These are phyloP conservation scores for Passer montanus DNA, from an alignment of 2,113 vertebrate species.

Conservation along the genomic window DNA sequence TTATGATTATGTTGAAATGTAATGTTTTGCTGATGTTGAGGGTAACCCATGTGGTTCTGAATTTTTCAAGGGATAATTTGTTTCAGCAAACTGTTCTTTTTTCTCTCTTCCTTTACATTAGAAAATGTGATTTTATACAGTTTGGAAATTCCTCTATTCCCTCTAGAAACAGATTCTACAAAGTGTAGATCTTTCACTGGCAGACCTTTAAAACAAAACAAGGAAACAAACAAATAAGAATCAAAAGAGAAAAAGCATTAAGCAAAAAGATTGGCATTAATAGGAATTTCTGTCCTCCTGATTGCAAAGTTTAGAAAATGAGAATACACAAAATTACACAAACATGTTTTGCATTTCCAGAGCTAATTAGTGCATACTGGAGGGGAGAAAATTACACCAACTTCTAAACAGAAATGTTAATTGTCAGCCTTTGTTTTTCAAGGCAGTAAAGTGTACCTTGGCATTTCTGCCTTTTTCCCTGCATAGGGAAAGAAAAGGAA, in stretches of 20 bases:
- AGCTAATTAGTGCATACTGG: neutral
- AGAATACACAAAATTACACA: neutral
- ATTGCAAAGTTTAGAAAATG: neutral
- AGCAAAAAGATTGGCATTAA: neutral
- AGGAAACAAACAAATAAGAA: neutral
- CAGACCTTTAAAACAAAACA: neutral
- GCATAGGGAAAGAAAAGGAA: neutral
- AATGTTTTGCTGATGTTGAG: neutral
- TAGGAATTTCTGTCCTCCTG: neutral
- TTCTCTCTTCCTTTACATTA: neutral
- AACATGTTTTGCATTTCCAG: neutral
- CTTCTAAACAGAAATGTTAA: neutral
- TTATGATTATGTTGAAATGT: neutral
- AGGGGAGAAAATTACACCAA: neutral
- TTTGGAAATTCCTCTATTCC: neutral
- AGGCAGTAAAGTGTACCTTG: neutral
- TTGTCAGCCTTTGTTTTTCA: neutral
- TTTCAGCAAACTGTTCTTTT: neutral
- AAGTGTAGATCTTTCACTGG: neutral
- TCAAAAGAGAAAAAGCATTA: neutral
- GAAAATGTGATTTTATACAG: neutral
- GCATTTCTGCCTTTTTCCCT: neutral
- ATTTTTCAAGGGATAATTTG: neutral
- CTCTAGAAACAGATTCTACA: neutral
- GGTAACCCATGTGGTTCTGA: neutral